phyloP scores from a whole-genome alignment of 2,888 invertebrate species.

The Melieria omissa region DNA sequence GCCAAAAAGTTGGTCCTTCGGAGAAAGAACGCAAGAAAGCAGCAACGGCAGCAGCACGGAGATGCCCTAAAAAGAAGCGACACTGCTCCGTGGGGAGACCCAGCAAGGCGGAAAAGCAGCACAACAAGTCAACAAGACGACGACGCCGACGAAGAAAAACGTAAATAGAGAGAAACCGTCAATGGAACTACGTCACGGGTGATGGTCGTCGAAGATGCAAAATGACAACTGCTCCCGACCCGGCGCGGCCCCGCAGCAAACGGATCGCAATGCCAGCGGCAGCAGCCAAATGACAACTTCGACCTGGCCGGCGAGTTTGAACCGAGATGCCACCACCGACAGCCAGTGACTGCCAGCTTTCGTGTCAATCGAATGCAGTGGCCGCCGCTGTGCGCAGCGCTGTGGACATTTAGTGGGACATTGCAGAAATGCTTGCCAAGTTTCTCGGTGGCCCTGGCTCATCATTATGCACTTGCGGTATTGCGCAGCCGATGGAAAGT shows the following conservation, averaged over 20 bases:
- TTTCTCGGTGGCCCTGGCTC: no score
- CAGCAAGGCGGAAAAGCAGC: background rate
- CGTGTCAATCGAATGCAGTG: background rate
- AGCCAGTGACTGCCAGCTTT: background rate
- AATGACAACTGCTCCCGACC: conserved; percentile 21
- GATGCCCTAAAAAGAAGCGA: conserved; percentile 18
- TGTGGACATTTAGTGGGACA: no score
- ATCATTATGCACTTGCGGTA: no score
- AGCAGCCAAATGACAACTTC: no score
- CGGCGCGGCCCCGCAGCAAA: no score
- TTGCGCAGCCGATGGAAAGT: no score
- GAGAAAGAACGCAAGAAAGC: conserved; percentile 8
- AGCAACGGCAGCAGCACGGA: conserved; percentile 14
- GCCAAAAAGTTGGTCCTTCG: conserved; percentile 32
- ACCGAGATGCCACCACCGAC: background rate
- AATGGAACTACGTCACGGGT: background rate
- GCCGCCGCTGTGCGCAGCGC: no score
- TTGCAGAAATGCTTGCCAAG: no score
- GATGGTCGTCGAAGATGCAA: conserved; percentile 24
- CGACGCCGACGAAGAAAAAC: no score
- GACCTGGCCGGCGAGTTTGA: no score
- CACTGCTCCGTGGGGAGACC: conserved; percentile 9
- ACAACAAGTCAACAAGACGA: background rate
- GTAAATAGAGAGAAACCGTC: no score
- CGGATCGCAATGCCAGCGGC: no score